Percentiles rank a stretch among this genome's conserved stretches.
These are phyloP conservation scores for Brachionus plicatilis DNA, from an alignment of 1,140 invertebrate species.

Conservation along the genomic window DNA sequence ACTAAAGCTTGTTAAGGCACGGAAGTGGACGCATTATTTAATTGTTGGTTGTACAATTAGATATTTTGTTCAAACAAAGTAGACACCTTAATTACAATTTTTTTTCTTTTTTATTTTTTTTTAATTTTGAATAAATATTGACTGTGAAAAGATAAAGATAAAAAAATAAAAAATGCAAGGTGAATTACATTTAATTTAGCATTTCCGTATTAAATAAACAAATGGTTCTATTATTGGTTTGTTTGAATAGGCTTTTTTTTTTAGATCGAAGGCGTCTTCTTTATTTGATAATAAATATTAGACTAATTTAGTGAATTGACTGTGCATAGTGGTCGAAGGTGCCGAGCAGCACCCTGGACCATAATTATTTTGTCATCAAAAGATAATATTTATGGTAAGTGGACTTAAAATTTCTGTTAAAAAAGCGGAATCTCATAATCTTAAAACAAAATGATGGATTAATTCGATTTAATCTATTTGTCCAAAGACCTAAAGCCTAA, in stretches of 20 bases:
- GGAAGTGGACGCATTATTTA: conserved; percentile 10
- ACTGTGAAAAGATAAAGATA: not conserved
- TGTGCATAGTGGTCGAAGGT: not conserved
- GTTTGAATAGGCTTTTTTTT: not conserved
- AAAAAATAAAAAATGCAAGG: not conserved
- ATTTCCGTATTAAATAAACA: conserved; percentile 35
- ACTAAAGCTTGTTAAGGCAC: not conserved
- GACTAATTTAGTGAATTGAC: not conserved
- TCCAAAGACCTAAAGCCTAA: not conserved
- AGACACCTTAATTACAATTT: conserved; percentile 8
- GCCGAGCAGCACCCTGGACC: not conserved
- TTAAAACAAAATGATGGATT: not conserved
- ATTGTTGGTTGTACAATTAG: not conserved
- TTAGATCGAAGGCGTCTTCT: not conserved
- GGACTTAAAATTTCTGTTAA: not conserved
- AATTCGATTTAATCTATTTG: not conserved
- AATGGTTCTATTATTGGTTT: not conserved
- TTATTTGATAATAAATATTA: not conserved
- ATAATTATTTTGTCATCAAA: not conserved
- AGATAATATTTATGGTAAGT: not conserved
- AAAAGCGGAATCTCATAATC: not conserved
- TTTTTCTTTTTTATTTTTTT: not conserved
- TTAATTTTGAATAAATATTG: not conserved
- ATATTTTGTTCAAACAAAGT: not conserved
- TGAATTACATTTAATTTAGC: conserved; percentile 28